Evolutionary conservation across 2,888 invertebrate genomes (phyloP), one percentile per base, ranked within the genome.

Genomic region (Nymphalis c-album): DNA sequence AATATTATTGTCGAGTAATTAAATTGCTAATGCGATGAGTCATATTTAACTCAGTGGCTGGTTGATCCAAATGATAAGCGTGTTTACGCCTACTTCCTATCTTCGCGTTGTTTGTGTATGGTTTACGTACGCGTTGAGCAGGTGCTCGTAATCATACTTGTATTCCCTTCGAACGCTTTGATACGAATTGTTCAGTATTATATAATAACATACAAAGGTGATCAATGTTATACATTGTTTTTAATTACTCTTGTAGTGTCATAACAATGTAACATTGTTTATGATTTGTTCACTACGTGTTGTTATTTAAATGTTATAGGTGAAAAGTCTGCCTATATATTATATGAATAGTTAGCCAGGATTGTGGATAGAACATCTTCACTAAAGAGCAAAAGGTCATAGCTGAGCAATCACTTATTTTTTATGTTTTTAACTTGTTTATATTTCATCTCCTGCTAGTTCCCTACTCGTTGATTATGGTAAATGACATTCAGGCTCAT

Each of bases 31-130:
- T 77, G 68, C 71, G 75, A 74, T 74, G 74, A 77, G 71, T 76
- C 75, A 74, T 76, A 77, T 78, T 78, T 79, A 79, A 77, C 72
- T 71, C 68, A 63, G 72, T 74, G 68, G 76, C 72, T 74, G 71
- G 22, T 71, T 73, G 80, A 81, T 84, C 76, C 78, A 70, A 74
- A 71, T 74, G 85, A 85, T 85, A 86, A 81, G 75, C 70, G 64
- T 60, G 73, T 71, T 69, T 70, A 71, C 84, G 80, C 85, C 87
- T 78, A 84, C 82, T 80, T 81, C 82, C 83, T 78, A 82, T 77
- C 78, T 73, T 71, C 68, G 60, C 67, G 64, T 53, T 63, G 60
- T 71, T 71, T 70, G 69, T 70, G 69, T 63, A 63, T 68, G 67
- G 70, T 65, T n/a, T 70, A 69, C 58, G 58, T 71, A 61, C 69